A percentile compares a stretch with the other conserved stretches of the same genome.
Conservation (phyloP, 2,888 invertebrate species). For the Rhagophthalmus giganteus region DNA sequence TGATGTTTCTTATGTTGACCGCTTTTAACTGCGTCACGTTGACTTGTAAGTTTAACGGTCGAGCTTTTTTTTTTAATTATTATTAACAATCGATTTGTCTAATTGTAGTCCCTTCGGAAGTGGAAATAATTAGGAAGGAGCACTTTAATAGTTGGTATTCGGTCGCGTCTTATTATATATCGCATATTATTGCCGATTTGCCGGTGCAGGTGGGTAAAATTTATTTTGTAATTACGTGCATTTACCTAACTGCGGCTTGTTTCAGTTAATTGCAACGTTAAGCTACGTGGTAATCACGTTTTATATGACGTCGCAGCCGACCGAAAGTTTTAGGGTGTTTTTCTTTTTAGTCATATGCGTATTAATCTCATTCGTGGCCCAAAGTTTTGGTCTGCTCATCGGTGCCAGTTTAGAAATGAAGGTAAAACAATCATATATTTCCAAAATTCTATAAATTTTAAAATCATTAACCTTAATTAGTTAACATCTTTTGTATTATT, state of each 20-base stretch:
- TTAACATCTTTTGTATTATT: too few relatives aligned
- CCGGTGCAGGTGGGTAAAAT: conserved; percentile 58
- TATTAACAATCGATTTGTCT: too few relatives aligned
- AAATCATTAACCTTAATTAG: too few relatives aligned
- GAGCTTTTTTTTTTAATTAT: too few relatives aligned
- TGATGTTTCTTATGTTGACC: conserved; percentile 93
- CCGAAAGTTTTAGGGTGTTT: conserved; percentile 71
- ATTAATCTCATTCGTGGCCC: conserved; percentile 80
- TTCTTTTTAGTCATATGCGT: conserved; percentile 73
- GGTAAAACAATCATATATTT: too few relatives aligned
- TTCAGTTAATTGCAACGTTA: conserved; percentile 64
- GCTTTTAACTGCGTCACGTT: conserved; percentile 89
- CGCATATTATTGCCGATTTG: conserved; percentile 68
- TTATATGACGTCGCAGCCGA: conserved; percentile 83
- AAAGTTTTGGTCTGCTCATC: conserved; percentile 82
- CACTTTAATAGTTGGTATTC: conserved; percentile 73
- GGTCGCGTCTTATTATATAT: conserved; percentile 65
- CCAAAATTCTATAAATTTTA: too few relatives aligned
- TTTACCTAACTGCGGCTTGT: conserved; percentile 24
- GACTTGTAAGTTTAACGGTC: conserved; percentile 72
- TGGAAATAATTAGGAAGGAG: conserved; percentile 64
- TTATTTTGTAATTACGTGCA: background rate
- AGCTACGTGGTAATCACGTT: conserved; percentile 79
- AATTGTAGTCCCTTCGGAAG: conserved; percentile 65
- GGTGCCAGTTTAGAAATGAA: conserved; percentile 80